Conservation (phyloP, 2,797 vertebrate species). For the Pogoniulus pusillus region DNA sequence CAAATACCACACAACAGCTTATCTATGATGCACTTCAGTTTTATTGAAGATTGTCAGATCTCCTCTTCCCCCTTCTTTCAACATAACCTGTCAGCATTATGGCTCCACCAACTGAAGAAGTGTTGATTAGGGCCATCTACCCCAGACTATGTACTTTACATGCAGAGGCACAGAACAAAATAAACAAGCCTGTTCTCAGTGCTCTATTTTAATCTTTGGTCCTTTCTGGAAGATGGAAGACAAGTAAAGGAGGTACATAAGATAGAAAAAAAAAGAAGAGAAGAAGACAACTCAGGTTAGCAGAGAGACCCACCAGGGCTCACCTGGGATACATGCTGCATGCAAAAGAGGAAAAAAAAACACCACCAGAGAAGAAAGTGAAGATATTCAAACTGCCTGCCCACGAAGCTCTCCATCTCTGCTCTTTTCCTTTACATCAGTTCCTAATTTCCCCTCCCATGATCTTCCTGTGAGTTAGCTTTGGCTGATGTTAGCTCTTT, state of each 20-base stretch:
- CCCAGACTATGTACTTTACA: neutral
- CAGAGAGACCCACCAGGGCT: neutral
- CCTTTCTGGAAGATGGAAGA: neutral
- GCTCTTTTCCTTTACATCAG: neutral
- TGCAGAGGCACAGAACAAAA: conserved; percentile 6
- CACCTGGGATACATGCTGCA: conserved; percentile 17
- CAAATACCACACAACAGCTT: neutral
- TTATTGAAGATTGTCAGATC: neutral
- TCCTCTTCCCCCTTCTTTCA: conserved; percentile 45
- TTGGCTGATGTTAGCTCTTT: neutral
- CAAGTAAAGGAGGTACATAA: conserved; percentile 4
- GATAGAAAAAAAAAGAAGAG: neutral
- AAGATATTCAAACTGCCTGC: neutral
- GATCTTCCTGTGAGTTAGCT: neutral
- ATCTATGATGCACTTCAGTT: neutral
- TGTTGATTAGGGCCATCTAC: neutral
- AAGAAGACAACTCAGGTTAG: neutral
- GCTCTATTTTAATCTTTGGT: neutral
- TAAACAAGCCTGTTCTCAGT: conserved; percentile 3
- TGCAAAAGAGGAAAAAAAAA: neutral
- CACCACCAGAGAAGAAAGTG: neutral
- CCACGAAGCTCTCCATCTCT: neutral
- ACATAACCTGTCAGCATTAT: conserved; percentile 49
- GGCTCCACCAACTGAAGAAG: conserved; percentile 60
- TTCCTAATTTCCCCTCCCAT: neutral